These are phyloP conservation scores for Lethenteron reissneri DNA, from an alignment of 2,113 vertebrate genomes.

Conservation along the genomic window DNA sequence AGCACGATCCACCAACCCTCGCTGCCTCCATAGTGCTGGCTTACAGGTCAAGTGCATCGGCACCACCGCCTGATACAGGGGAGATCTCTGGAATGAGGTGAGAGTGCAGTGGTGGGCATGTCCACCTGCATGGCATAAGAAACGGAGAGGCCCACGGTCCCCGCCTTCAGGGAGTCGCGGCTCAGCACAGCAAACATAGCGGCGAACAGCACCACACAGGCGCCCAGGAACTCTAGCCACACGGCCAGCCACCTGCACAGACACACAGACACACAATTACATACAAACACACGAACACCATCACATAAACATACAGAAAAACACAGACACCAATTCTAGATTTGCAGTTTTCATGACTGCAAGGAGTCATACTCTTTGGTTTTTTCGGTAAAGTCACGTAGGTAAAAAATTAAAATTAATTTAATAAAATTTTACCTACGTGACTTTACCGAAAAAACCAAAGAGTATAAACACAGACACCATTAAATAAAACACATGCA, in stretches of 20 bases:
- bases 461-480: background rate
- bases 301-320: background rate
- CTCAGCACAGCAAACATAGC: conserved; percentile 16
- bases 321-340: background rate
- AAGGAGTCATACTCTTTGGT: too few relatives aligned
- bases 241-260: conserved; percentile 20
- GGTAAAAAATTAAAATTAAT: too few relatives aligned
- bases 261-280: conserved; percentile 7
- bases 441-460: too few relatives aligned
- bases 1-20: too few relatives aligned
- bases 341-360: too few relatives aligned
- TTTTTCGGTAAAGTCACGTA: too few relatives aligned
- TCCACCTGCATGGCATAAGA: conserved; percentile 24
- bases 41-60: too few relatives aligned
- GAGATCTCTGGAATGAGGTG: too few relatives aligned
- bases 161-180: conserved; percentile 17
- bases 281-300: background rate
- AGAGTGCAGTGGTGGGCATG: too few relatives aligned
- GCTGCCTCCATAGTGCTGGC: too few relatives aligned
- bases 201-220: conserved; percentile 23
- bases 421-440: too few relatives aligned
- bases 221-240: conserved; percentile 23
- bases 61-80: too few relatives aligned
- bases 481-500: conserved; percentile 6
- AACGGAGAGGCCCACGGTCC: conserved; percentile 21